Conservation (phyloP, 2,113 vertebrate genomes). For the Pomatostomus ruficeps region DNA sequence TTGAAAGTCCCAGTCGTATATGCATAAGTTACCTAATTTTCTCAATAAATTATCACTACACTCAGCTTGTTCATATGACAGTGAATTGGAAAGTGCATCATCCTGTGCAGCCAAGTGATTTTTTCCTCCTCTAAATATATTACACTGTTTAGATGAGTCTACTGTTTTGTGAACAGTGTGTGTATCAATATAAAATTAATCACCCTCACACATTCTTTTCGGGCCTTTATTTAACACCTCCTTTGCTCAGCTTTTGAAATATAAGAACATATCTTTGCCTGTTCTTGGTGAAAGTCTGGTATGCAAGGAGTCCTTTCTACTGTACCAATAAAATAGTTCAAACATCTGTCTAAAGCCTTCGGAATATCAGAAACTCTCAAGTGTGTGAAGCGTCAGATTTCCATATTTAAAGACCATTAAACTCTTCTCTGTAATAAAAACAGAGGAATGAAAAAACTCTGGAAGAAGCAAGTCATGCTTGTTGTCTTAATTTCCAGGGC, state of each 20-base stretch:
- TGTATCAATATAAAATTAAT: conserved; percentile 6
- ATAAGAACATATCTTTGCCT: not conserved
- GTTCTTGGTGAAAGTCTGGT: not conserved
- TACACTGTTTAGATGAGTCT: not conserved
- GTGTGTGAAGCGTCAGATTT: not conserved
- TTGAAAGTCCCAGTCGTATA: not conserved
- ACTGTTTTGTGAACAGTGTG: not conserved
- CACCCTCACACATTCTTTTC: not conserved
- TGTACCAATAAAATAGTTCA: not conserved
- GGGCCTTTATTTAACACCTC: not conserved
- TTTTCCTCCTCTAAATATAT: conserved; percentile 17
- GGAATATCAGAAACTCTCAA: not conserved
- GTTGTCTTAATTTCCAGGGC: not conserved
- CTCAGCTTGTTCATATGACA: not conserved
- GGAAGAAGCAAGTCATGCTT: not conserved
- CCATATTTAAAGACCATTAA: not conserved
- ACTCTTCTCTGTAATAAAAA: not conserved
- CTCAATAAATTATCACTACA: not conserved
- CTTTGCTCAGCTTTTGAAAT: not conserved
- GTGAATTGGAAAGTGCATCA: not conserved
- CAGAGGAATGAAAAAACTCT: not conserved
- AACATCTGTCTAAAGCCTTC: not conserved
- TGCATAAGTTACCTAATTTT: not conserved
- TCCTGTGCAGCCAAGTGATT: not conserved
- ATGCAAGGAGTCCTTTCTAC: not conserved